Conservation (phyloP, 2,797 vertebrate species). For the Lophius americanus region DNA sequence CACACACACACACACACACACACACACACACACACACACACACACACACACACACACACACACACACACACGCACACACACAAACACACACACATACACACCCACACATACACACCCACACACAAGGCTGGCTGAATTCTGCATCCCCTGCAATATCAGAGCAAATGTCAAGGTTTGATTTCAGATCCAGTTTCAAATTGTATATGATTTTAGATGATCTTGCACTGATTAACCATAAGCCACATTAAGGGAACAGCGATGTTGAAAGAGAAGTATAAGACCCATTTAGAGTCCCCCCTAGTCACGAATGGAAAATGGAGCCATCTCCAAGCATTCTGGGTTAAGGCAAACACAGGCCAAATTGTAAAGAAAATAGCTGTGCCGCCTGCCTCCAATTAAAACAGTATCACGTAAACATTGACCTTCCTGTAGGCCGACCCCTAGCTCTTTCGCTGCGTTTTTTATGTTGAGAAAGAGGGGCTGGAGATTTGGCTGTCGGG, state of each 20-base stretch:
- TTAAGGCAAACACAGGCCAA: constrained; percentile 70
- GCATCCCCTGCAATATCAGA: constrained; percentile 10
- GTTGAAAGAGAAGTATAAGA: constrained; percentile 25
- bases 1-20: neutral
- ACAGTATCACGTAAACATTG: constrained; percentile 80
- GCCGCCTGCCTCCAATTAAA: constrained; percentile 81
- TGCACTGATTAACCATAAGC: constrained; percentile 39
- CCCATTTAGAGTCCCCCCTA: constrained; percentile 41
- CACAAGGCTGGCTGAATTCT: constrained; percentile 2
- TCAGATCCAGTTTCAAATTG: constrained; percentile 31
- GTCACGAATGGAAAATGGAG: constrained; percentile 57
- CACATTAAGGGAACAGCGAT: constrained; percentile 20
- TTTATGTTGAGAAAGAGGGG: constrained; percentile 23
- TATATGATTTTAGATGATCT: constrained; percentile 40
- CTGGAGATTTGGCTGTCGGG: constrained; percentile 36
- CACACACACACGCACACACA: neutral
- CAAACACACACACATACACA: no score
- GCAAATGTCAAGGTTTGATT: constrained; percentile 7
- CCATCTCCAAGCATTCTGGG: constrained; percentile 66
- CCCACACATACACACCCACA: constrained; percentile 12
- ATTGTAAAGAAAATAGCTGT: constrained; percentile 80
- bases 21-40: constrained; percentile 19
- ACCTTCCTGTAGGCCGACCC: constrained; percentile 74
- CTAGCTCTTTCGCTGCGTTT: constrained; percentile 39
- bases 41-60: constrained; percentile 20